Percentiles rank a stretch among this genome's conserved stretches.
Conservation (phyloP, 2,113 vertebrate genomes). For the Pelecanus crispus region DNA sequence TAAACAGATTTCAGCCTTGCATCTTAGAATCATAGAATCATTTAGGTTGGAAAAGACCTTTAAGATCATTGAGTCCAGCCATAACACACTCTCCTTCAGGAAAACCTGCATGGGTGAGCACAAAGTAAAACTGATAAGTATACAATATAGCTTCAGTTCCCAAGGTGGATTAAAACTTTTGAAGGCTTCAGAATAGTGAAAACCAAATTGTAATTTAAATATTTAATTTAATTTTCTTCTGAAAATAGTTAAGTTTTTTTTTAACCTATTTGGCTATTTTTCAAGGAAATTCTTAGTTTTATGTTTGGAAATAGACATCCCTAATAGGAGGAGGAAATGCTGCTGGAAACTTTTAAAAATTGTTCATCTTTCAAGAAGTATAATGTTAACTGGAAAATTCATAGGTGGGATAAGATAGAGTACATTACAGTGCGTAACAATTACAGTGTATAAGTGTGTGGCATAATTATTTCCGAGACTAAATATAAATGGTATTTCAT, state of each 20-base stretch:
- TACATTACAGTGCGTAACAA: accelerated
- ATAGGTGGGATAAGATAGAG: not conserved
- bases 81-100: not conserved
- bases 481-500: constrained; percentile 1
- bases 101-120: not conserved
- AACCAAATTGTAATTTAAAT: not conserved
- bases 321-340: not conserved
- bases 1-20: not conserved
- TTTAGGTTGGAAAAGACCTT: not conserved
- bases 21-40: not conserved
- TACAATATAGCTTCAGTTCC: not conserved
- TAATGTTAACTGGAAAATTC: not conserved
- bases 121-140: not conserved
- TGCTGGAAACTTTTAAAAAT: not conserved
- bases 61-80: not conserved
- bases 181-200: not conserved
- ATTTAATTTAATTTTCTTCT: not conserved
- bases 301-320: not conserved
- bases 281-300: not conserved
- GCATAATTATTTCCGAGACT: not conserved
- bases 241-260: not conserved
- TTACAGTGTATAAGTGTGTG: not conserved
- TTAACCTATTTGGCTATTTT: not conserved
- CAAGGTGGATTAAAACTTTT: not conserved
- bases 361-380: not conserved